A percentile compares a stretch with the other conserved stretches of the same genome.
phyloP scores from a whole-genome alignment of 1,140 invertebrate genomes.

The Drosophila aff. region DNA sequence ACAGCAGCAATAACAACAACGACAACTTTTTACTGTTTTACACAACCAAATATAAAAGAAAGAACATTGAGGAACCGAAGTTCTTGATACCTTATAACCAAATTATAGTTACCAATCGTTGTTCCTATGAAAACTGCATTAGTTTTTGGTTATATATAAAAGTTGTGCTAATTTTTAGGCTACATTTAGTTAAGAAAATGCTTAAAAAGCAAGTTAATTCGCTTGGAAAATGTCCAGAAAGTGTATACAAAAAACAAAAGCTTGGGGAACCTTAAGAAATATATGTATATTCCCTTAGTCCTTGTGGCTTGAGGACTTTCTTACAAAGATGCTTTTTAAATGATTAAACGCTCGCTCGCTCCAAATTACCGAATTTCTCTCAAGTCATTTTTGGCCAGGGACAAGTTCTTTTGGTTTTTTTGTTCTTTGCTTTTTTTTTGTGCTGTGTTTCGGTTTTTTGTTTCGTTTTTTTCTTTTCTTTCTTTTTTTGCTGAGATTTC shows the following conservation, averaged over 20 bases:
- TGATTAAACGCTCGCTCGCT: slow-evolving; percentile 67
- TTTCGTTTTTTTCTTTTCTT: slow-evolving; percentile 16
- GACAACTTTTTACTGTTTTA: slow-evolving; percentile 37
- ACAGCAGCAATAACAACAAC: slow-evolving; percentile 10
- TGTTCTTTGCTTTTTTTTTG: background rate
- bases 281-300: slow-evolving; percentile 8
- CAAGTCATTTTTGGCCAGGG: slow-evolving; percentile 48
- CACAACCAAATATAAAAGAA: slow-evolving; percentile 2
- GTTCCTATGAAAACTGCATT: background rate
- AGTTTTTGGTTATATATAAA: background rate
- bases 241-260: background rate
- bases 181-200: background rate
- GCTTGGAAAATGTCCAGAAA: background rate
- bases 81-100: background rate
- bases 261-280: background rate
- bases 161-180: background rate
- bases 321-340: slow-evolving; percentile 78
- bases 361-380: slow-evolving; percentile 53
- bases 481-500: slow-evolving; percentile 31
- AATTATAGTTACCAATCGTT: background rate
- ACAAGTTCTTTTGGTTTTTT: slow-evolving; percentile 35
- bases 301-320: slow-evolving; percentile 9
- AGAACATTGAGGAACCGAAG: background rate
- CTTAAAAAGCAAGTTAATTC: background rate
- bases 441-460: slow-evolving; percentile 15